Conservation (phyloP, 2,888 invertebrate genomes). For the Spodoptera littoralis region DNA sequence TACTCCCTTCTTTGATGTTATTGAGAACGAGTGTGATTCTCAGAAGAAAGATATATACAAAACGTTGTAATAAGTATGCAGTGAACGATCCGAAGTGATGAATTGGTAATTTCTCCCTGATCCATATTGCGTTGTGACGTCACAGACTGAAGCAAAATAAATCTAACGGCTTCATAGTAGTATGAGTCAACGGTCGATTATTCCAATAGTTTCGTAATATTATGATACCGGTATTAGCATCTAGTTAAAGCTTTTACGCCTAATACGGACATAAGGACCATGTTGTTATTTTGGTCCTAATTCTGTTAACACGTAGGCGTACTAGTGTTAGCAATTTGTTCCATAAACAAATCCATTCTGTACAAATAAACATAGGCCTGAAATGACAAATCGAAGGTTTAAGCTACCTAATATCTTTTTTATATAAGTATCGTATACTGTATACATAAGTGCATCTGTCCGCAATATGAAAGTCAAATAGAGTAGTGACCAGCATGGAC, state of each 20-base stretch:
- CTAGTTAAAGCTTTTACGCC: constrained; percentile 2
- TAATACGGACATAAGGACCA: constrained; percentile 7
- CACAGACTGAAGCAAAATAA: constrained; percentile 49
- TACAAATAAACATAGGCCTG: not conserved
- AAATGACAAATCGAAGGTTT: not conserved
- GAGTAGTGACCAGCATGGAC: constrained; percentile 18
- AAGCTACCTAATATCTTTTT: not conserved
- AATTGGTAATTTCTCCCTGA: constrained; percentile 42
- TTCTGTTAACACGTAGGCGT: not conserved
- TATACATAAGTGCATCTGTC: constrained; percentile 10
- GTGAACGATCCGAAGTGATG: constrained; percentile 17
- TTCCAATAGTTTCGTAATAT: constrained; percentile 30
- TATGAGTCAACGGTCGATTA: constrained; percentile 39
- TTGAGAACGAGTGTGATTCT: constrained; percentile 4
- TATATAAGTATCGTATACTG: not conserved
- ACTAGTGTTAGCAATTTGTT: not conserved
- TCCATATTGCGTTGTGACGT: constrained; percentile 47
- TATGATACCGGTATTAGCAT: constrained; percentile 11
- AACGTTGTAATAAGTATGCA: constrained; percentile 10
- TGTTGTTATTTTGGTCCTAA: constrained; percentile 13
- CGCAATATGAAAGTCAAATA: constrained; percentile 25
- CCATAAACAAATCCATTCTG: not conserved
- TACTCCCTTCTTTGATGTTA: not conserved
- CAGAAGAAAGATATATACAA: constrained; percentile 6
- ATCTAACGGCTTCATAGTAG: constrained; percentile 45